A percentile compares a stretch with the other conserved stretches of the same genome.
These are phyloP conservation scores for Mungos mungo DNA, from an alignment of 2,113 vertebrate genomes.

Conservation along the genomic window DNA sequence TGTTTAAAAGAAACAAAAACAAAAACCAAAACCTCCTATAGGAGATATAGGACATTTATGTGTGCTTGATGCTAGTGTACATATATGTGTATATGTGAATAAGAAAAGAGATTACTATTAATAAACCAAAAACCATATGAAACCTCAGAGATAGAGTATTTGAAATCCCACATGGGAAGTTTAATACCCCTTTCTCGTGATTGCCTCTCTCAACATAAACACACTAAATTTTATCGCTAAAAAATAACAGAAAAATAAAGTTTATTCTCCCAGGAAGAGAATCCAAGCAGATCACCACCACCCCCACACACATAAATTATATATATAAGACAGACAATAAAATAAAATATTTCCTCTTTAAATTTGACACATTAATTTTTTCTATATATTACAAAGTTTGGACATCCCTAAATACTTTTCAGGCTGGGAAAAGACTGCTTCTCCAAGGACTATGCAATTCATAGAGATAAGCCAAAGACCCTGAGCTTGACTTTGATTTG, in stretches of 20 bases:
- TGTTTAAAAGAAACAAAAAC: too few species aligned
- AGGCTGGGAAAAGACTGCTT: background rate
- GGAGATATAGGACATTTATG: background rate
- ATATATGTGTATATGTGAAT: background rate
- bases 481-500: background rate
- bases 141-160: background rate
- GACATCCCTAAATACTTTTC: background rate
- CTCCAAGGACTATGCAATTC: background rate
- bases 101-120: background rate
- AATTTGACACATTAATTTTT: background rate
- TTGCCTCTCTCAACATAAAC: background rate
- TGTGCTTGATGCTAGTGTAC: too few species aligned
- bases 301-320: too few species aligned
- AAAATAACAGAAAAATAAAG: background rate
- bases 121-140: background rate
- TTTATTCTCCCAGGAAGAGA: background rate
- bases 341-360: background rate
- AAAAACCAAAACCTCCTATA: too few species aligned
- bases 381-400: background rate
- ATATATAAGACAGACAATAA: background rate
- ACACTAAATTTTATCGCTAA: background rate
- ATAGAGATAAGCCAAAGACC: background rate
- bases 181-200: background rate
- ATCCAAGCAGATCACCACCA: background rate
- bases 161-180: background rate